These are phyloP conservation scores for Willowsia nigromaculata DNA, from an alignment of 2,888 invertebrate species.

Conservation along the genomic window DNA sequence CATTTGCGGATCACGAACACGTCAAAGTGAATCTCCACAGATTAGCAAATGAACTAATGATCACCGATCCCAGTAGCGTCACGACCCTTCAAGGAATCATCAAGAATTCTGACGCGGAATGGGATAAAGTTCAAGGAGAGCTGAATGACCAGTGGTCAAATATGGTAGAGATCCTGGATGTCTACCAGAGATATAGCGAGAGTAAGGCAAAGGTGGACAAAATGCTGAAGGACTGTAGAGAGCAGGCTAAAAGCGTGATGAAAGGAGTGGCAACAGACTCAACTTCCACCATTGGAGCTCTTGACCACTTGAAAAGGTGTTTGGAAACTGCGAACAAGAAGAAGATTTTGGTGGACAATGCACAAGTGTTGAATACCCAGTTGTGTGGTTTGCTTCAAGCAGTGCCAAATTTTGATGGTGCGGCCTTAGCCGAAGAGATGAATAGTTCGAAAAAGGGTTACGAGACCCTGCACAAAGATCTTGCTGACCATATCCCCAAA, in stretches of 20 bases:
- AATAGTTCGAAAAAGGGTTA: conserved; percentile 78
- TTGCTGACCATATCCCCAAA: conserved; percentile 88
- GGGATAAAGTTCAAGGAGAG: conserved; percentile 23
- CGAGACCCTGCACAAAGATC: conserved; percentile 82
- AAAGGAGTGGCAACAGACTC: conserved; percentile 86
- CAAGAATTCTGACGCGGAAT: conserved; percentile 25
- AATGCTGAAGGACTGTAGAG: conserved; percentile 86
- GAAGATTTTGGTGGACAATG: conserved; percentile 88
- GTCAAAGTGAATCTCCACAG: conserved; percentile 43
- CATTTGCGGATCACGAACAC: conserved; percentile 40
- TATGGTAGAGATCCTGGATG: conserved; percentile 86
- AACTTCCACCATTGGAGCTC: conserved; percentile 79
- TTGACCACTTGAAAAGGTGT: conserved; percentile 85
- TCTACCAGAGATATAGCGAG: conserved; percentile 88
- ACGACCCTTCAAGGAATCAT: conserved; percentile 49
- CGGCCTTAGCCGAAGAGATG: conserved; percentile 80
- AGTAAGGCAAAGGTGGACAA: conserved; percentile 86
- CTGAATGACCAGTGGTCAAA: conserved; percentile 86
- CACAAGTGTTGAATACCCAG: conserved; percentile 88
- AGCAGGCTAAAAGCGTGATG: conserved; percentile 84
- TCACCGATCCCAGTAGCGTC: conserved; percentile 48
- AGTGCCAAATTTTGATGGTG: conserved; percentile 85
- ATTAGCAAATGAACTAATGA: conserved; percentile 58
- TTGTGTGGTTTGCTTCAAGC: conserved; percentile 86
- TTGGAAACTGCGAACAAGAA: conserved; percentile 88